Conservation (phyloP, 2,797 vertebrate genomes). For the Enteromius afrohamiltoni region DNA sequence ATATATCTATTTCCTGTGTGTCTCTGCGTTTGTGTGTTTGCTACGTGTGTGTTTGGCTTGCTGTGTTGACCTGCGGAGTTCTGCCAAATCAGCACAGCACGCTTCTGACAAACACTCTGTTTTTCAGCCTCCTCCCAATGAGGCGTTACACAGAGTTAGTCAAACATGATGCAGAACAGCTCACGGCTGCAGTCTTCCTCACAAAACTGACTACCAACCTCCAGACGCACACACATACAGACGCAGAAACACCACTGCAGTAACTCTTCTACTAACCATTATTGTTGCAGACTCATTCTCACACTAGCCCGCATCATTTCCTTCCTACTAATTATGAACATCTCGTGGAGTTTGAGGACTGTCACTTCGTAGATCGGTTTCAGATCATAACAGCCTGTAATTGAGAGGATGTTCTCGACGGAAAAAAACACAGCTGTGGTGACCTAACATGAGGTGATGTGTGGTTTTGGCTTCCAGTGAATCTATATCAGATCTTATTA, state of each 20-base stretch:
- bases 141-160: slow-evolving; percentile 18
- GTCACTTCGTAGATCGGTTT: slow-evolving; percentile 12
- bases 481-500: not conserved
- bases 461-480: slow-evolving; percentile 11
- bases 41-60: not conserved
- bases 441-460: not conserved
- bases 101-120: slow-evolving; percentile 33
- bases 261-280: slow-evolving; percentile 17
- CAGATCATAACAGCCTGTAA: not conserved
- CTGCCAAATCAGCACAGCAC: slow-evolving; percentile 28
- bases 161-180: slow-evolving; percentile 26
- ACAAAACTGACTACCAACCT: not conserved
- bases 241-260: not conserved
- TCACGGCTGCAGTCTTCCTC: slow-evolving; percentile 30
- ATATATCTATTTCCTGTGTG: not conserved
- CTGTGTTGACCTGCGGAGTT: slow-evolving; percentile 36
- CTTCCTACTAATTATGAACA: slow-evolving; percentile 28
- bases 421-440: slow-evolving; percentile 12
- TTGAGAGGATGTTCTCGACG: slow-evolving; percentile 1
- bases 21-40: not conserved
- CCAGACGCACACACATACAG: slow-evolving; percentile 7
- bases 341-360: not conserved
- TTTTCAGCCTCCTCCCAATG: slow-evolving; percentile 33
- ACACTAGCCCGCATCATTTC: slow-evolving; percentile 8
- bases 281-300: slow-evolving; percentile 7